Evolutionary conservation across 2,888 invertebrate genomes (phyloP).

Genomic region (Conus canariensis): DNA sequence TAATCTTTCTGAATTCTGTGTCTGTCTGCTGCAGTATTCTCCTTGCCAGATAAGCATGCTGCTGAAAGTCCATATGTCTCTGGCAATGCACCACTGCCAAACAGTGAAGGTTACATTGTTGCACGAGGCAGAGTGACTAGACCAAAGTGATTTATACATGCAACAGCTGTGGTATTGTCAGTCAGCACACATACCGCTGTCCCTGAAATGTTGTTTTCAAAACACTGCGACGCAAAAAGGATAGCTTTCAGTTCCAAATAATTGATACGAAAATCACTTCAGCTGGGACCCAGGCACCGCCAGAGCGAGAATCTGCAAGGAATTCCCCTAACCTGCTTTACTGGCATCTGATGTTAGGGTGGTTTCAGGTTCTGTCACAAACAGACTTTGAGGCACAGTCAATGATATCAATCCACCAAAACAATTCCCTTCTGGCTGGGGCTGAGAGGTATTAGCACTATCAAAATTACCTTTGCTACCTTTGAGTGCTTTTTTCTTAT

Average conservation of each 20-base stretch:
- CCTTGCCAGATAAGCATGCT: background rate
- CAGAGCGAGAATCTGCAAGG: background rate
- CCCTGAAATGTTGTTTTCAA: background rate
- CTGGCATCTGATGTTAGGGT: constrained; percentile 39
- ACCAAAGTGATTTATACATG: constrained; percentile 28
- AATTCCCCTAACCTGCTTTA: constrained; percentile 19
- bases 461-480: constrained; percentile 26
- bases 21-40: constrained; percentile 20
- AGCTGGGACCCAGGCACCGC: constrained; percentile 34
- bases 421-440: constrained; percentile 10
- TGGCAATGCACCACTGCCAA: constrained; percentile 36
- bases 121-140: constrained; percentile 27
- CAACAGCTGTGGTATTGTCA: constrained; percentile 30
- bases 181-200: constrained; percentile 28
- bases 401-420: constrained; percentile 36
- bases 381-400: background rate
- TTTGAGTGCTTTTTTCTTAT: constrained; percentile 24
- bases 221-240: constrained; percentile 37
- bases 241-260: constrained; percentile 32
- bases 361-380: constrained; percentile 1
- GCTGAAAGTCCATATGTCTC: constrained; percentile 13
- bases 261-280: constrained; percentile 40
- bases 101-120: constrained; percentile 21
- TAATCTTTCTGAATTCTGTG: constrained; percentile 27
- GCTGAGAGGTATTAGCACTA: background rate